Base-by-base conservation (phyloP, 2,888 invertebrate species). In the Ceraclea dissimilis region DNA sequence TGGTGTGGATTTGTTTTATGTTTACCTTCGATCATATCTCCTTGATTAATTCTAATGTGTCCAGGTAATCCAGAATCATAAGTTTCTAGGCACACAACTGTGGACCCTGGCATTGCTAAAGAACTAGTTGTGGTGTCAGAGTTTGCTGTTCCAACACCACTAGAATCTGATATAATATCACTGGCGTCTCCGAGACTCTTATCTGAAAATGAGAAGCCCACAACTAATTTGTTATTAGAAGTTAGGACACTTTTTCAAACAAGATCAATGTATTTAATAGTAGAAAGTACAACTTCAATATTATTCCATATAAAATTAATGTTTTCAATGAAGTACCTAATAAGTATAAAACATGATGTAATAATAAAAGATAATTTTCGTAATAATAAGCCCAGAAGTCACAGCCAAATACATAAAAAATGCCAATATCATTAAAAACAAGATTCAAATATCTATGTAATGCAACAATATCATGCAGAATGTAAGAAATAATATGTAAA, bases 81-180 rank as follows among this genome's bases (percentile, higher is more conserved):
- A 60, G 88, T 84, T 71, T 90, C 87, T 67, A 91, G 82, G 71
- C 93, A 92, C 64, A 93, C 89, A 63, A 88, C 93, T 52, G 88
- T 90, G 66, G 90, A 88, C 64, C 86, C 87, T 50, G 89, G 86
- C 67, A 86, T 81, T 63, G 86, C 85, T 64, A 90, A 82, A 62
- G 88, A 88, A 66, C 85, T 83, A 65, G 84, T 85, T 52, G 81
- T 83, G 62, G 89, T 90, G 70, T 93, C 92, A 51, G 91, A 91
- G 72, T 88, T 90, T 66, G 87, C 86, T 39, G 93, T 93, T 63
- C 93, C 93, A 57, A 93, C 92, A 58, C 93, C 93, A 63, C 91
- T 91, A 67, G 92, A 93, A 76, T 93, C 92, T 73, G 91, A 92
- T 68, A 92, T 90, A 70, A 91, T 89, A 79, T 93, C 92, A 75